A percentile compares a stretch with the other conserved stretches of the same genome.
These are phyloP conservation scores for Cariama cristata DNA, from an alignment of 2,113 vertebrate genomes.

Conservation along the genomic window DNA sequence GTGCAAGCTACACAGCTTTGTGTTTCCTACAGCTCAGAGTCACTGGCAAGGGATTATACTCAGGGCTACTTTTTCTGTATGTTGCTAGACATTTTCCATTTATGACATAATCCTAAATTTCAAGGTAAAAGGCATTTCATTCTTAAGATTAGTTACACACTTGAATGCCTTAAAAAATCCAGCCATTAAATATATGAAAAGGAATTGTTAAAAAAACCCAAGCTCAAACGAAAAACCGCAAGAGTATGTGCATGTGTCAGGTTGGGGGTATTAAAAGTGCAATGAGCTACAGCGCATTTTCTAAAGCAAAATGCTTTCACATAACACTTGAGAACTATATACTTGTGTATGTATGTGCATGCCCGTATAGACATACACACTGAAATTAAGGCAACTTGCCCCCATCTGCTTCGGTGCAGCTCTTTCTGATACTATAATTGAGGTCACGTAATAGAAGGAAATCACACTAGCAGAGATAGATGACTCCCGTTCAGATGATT, in stretches of 20 bases:
- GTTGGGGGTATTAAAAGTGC: background rate
- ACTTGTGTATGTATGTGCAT: background rate
- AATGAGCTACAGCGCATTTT: background rate
- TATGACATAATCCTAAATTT: background rate
- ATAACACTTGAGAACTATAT: background rate
- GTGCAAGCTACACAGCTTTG: background rate
- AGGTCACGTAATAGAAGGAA: background rate
- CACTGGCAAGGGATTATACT: background rate
- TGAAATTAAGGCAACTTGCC: background rate
- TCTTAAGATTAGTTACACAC: background rate
- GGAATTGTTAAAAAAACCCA: background rate
- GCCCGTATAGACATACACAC: background rate
- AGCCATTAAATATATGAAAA: background rate
- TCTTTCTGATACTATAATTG: background rate
- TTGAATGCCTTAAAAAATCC: background rate
- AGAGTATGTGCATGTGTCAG: background rate
- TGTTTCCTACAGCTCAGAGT: background rate
- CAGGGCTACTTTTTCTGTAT: background rate
- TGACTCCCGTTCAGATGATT: conserved; percentile 5
- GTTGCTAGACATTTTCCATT: background rate
- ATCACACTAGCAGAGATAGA: background rate
- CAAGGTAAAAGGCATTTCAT: background rate
- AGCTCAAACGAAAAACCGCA: background rate
- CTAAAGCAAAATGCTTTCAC: background rate
- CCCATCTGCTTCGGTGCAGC: background rate